Percentiles rank a stretch among this genome's conserved stretches.
phyloP scores from a whole-genome alignment of 2,888 invertebrate genomes.

The Frankliniella fusca region DNA sequence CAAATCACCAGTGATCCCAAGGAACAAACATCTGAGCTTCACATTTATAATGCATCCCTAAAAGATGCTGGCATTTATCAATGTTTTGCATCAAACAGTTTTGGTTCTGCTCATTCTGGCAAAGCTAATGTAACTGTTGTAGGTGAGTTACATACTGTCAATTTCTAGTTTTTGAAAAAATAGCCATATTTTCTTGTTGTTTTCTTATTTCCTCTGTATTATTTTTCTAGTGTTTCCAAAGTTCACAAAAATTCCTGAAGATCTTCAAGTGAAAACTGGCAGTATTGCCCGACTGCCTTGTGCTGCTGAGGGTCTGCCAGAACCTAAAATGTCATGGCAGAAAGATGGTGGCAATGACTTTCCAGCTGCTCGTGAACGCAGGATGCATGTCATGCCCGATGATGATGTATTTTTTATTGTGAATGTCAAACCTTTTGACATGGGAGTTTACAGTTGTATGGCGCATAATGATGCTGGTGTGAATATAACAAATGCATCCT shows the following conservation, averaged over 20 bases:
- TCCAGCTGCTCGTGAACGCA: slow-evolving; percentile 87
- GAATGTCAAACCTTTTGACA: slow-evolving; percentile 82
- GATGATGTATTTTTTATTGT: slow-evolving; percentile 91
- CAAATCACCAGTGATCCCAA: slow-evolving; percentile 56
- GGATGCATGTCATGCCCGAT: slow-evolving; percentile 87
- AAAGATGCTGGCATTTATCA: slow-evolving; percentile 85
- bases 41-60: slow-evolving; percentile 71
- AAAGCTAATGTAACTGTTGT: slow-evolving; percentile 83
- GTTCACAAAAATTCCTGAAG: slow-evolving; percentile 77
- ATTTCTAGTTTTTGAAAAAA: not conserved
- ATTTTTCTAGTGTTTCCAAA: slow-evolving; percentile 68
- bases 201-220: slow-evolving; percentile 29
- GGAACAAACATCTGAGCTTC: slow-evolving; percentile 60
- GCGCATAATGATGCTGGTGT: slow-evolving; percentile 86
- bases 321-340: slow-evolving; percentile 84
- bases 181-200: not conserved
- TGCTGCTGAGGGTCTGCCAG: slow-evolving; percentile 82
- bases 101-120: slow-evolving; percentile 83
- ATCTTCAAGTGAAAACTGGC: slow-evolving; percentile 79
- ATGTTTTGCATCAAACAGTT: slow-evolving; percentile 84
- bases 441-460: slow-evolving; percentile 89
- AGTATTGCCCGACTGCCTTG: slow-evolving; percentile 84
- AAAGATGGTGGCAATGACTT: slow-evolving; percentile 92
- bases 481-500: slow-evolving; percentile 78
- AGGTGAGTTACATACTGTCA: slow-evolving; percentile 51